Evolutionary conservation across 1,140 invertebrate genomes (phyloP), one percentile per base, ranked within the genome.

Genomic region (Drosophila paulistorum): DNA sequence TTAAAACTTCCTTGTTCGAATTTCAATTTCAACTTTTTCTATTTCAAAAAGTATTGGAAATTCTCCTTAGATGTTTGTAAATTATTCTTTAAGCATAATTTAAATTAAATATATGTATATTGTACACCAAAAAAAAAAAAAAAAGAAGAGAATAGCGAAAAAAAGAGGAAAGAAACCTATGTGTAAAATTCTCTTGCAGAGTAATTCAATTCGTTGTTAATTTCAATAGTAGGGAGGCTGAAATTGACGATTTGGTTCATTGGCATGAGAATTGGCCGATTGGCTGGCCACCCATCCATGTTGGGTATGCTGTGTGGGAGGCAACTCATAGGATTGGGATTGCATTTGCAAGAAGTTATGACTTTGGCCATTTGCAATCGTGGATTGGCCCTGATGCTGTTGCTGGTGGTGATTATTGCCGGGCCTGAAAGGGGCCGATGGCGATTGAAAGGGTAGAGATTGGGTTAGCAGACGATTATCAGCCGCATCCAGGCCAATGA

Each of bases 291-390:
- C 35, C 71, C 70, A 77, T 7, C 72, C 74, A n/a, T 26, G 33
- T 9, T 68, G 75, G 1, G 39, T 73, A 59, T 33, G 70, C 11
- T 76, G 71, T 1, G 55, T 61, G 4, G 74, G 39, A 0, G 83
- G 76, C 68, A 87, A 48, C 30, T 86, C 76, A 54, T 71, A 86
- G 5, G 79, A 87, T 3, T 87, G 73, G 7, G 83, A 86, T 41
- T 86, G 83, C 83, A 86, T 86, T 30, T 87, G 83, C 13, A 86
- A 42, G 14, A 51, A 83, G 7, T 42, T 42, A 1, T 30, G 30
- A 30, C 30, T 35, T n/a, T 33, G 39, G 13, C 48, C 30, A n/a
- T n/a, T n/a, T n/a, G n/a, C n/a, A n/a, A n/a, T n/a, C n/a, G n/a
- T n/a, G n/a, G n/a, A n/a, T n/a, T n/a, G n/a, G 13, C 48, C 30